Conservation (phyloP, 2,113 vertebrate genomes). For the Spea bombifrons region DNA sequence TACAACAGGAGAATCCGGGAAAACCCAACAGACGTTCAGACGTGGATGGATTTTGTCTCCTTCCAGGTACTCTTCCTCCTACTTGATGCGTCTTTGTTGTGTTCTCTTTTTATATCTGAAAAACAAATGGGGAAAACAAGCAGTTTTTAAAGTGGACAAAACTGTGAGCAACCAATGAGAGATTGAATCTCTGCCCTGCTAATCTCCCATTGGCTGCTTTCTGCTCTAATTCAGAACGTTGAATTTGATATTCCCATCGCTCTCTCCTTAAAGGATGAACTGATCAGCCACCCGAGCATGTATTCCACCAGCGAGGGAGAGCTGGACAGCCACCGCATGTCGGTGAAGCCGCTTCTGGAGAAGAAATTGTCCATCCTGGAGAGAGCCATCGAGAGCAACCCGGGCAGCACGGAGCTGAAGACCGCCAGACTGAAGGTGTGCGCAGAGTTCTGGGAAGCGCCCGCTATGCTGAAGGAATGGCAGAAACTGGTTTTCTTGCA, state of each 20-base stretch:
- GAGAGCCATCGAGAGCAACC: slow-evolving; percentile 84
- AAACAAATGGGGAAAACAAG: background rate
- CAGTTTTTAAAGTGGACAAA: no score
- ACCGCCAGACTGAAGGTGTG: slow-evolving; percentile 81
- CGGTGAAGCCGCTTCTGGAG: slow-evolving; percentile 76
- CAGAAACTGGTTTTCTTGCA: slow-evolving; percentile 93
- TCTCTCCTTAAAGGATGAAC: slow-evolving; percentile 74
- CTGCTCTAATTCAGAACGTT: background rate
- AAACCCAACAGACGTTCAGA: slow-evolving; percentile 74
- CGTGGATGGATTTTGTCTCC: slow-evolving; percentile 87
- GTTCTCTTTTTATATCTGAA: background rate
- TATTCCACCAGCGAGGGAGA: slow-evolving; percentile 64
- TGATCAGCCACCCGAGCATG: slow-evolving; percentile 65
- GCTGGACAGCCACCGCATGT: slow-evolving; percentile 61
- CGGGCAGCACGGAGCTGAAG: slow-evolving; percentile 78
- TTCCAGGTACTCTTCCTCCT: slow-evolving; percentile 75
- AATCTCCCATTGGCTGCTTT: no score
- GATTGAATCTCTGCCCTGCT: no score
- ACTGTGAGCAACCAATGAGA: no score
- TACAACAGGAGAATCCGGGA: slow-evolving; percentile 87
- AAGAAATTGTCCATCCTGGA: slow-evolving; percentile 91
- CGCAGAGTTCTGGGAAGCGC: slow-evolving; percentile 84
- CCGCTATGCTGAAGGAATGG: slow-evolving; percentile 85
- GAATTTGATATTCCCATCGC: slow-evolving; percentile 33
- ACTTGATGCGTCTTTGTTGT: background rate